Base-by-base conservation (phyloP, 2,888 invertebrate species). In the Mythimna loreyi region DNA sequence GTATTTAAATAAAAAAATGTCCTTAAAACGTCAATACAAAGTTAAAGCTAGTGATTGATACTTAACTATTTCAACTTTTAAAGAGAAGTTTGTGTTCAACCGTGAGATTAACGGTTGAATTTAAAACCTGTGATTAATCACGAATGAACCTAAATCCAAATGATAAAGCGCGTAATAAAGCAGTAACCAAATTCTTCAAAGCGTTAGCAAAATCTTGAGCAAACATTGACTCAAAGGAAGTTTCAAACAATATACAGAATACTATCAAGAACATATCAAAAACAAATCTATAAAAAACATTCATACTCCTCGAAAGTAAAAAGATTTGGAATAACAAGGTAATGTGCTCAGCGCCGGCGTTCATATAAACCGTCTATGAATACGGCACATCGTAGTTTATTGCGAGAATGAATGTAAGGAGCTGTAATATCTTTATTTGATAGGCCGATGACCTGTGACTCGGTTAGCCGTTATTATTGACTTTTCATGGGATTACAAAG, bases 371-470 rank as follows among this genome's bases (percentile, higher is more conserved):
- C 25, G n/a, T 28, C 13, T 33, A 65, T 62, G 61, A 53, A 75
- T 50, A 55, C 21, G 47, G 30, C 36, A 57, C 21, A 21, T 53
- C 36, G 23, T 43, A 45, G 47, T 63, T 56, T 57, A 72, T 43
- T 58, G 25, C 50, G 21, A 23, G 43, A 43, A 28, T 55, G 49
- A 45, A 62, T 72, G n/a, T 57, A 61, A 56, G 53, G 57, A 53
- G 43, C 47, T 25, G 25, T 60, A 36, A 59, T 58, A 50, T 72
- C n/a, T 61, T 53, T 53, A 78, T 58, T 64, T 57, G 49, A 61
- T 25, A 19, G 63, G 57, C 21, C 58, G 60, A 40, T 77, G 55
- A 72, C 55, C 72, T 77, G 49, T 43, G 72, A 66, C 55, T 52
- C 56, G 45, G 40, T 52, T 66, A 55, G 23, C 49, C 40, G 25